Conservation (phyloP, 2,888 invertebrate genomes). For the Lithophane ornitopus region DNA sequence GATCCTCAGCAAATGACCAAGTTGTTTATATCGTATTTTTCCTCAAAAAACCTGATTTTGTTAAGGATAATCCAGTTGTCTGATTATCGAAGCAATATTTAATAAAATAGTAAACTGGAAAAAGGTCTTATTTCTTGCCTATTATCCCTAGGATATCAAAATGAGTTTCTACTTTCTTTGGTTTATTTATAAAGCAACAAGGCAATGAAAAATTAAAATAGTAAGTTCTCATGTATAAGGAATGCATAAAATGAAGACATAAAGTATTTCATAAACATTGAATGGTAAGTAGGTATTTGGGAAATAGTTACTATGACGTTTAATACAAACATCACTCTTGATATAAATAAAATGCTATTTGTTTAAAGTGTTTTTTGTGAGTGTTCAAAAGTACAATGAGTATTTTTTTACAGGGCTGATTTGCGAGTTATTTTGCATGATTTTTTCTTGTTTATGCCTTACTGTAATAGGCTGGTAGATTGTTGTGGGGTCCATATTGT, state of each 20-base stretch:
- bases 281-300: slow-evolving; percentile 16
- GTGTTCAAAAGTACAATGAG: slow-evolving; percentile 6
- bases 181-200: not conserved
- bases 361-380: not conserved
- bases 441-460: not conserved
- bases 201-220: slow-evolving; percentile 1
- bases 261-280: slow-evolving; percentile 21
- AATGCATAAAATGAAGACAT: slow-evolving; percentile 33
- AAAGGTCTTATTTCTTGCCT: not conserved
- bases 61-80: not conserved
- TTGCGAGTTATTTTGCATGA: not conserved
- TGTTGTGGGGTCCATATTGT: not conserved
- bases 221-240: not conserved
- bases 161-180: not conserved
- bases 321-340: slow-evolving; percentile 4
- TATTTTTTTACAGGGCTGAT: not conserved
- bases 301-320: slow-evolving; percentile 6
- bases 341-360: not conserved
- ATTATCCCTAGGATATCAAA: slow-evolving; percentile 2
- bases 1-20: not conserved
- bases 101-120: not conserved
- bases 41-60: not conserved
- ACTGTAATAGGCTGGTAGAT: not conserved
- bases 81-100: not conserved
- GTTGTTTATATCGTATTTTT: not conserved